Evolutionary conservation across 1,140 invertebrate species (phyloP).

Genomic region (Caenorhabditis latens): DNA sequence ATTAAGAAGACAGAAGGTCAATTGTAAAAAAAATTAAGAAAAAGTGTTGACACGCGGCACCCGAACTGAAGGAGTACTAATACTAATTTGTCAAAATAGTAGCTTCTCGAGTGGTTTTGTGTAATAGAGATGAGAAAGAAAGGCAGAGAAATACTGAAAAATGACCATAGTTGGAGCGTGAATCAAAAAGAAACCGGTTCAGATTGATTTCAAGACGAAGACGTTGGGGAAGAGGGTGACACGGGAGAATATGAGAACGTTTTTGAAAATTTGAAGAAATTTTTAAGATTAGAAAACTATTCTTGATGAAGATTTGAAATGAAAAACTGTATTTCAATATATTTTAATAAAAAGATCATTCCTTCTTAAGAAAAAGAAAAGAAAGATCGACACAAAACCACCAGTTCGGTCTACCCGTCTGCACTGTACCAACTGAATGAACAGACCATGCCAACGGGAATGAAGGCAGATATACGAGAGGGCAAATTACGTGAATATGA

Average conservation of each 20-base stretch:
- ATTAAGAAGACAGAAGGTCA: slow-evolving; percentile 25
- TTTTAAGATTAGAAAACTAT: too few relatives aligned
- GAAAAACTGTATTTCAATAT: too few relatives aligned
- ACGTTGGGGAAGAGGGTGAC: neutral
- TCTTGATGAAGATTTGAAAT: too few relatives aligned
- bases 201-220: slow-evolving; percentile 8
- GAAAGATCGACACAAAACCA: too few relatives aligned
- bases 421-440: neutral
- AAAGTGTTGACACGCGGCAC: neutral
- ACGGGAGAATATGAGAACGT: neutral
- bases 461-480: neutral
- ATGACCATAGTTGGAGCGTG: slow-evolving; percentile 30
- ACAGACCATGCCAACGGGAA: too few relatives aligned
- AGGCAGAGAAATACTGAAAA: neutral
- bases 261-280: too few relatives aligned
- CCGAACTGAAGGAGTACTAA: neutral
- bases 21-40: neutral
- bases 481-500: neutral
- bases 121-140: neutral
- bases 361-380: too few relatives aligned
- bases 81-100: neutral
- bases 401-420: too few relatives aligned
- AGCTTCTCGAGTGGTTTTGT: neutral
- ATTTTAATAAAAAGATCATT: too few relatives aligned
- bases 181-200: neutral